phyloP scores from a whole-genome alignment of 2,888 invertebrate genomes.

The Lobophora halterata region DNA sequence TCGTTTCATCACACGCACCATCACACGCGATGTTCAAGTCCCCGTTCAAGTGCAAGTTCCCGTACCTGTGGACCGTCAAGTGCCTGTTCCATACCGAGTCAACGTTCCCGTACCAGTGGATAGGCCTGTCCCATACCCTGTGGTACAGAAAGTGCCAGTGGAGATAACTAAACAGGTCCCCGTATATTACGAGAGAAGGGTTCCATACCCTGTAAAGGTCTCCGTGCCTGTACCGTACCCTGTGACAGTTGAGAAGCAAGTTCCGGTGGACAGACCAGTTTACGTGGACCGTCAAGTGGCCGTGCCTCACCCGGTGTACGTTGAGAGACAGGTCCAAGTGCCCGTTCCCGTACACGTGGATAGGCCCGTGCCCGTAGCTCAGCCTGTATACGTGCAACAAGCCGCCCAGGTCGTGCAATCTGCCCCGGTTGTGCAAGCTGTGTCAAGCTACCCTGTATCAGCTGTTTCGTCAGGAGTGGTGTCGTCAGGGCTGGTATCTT shows the following conservation, averaged over 20 bases:
- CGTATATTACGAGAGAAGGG: slow-evolving; percentile 70
- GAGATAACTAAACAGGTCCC: slow-evolving; percentile 73
- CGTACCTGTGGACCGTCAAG: slow-evolving; percentile 68
- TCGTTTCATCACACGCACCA: slow-evolving; percentile 67
- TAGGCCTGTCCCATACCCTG: slow-evolving; percentile 74
- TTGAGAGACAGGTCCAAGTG: slow-evolving; percentile 80
- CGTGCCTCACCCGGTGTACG: slow-evolving; percentile 77
- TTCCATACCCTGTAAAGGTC: slow-evolving; percentile 73
- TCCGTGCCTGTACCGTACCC: slow-evolving; percentile 81
- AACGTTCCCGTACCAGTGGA: slow-evolving; percentile 77
- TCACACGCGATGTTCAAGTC: slow-evolving; percentile 68
- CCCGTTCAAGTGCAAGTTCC: slow-evolving; percentile 76
- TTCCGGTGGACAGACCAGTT: slow-evolving; percentile 81
- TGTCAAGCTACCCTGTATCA: slow-evolving; percentile 22
- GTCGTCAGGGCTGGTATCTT: too few relatives aligned
- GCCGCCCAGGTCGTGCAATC: slow-evolving; percentile 23
- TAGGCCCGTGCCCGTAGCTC: slow-evolving; percentile 70
- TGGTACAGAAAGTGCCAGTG: slow-evolving; percentile 76
- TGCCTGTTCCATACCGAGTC: slow-evolving; percentile 75
- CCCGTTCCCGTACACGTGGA: slow-evolving; percentile 82
- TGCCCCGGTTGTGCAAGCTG: slow-evolving; percentile 20
- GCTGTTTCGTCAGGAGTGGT: slow-evolving; percentile 16
- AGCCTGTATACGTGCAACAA: slow-evolving; percentile 55
- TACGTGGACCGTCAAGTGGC: slow-evolving; percentile 78
- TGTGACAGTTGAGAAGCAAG: slow-evolving; percentile 79